These are phyloP conservation scores for Amphiprion percula DNA, from an alignment of 2,113 vertebrate species.

Conservation along the genomic window DNA sequence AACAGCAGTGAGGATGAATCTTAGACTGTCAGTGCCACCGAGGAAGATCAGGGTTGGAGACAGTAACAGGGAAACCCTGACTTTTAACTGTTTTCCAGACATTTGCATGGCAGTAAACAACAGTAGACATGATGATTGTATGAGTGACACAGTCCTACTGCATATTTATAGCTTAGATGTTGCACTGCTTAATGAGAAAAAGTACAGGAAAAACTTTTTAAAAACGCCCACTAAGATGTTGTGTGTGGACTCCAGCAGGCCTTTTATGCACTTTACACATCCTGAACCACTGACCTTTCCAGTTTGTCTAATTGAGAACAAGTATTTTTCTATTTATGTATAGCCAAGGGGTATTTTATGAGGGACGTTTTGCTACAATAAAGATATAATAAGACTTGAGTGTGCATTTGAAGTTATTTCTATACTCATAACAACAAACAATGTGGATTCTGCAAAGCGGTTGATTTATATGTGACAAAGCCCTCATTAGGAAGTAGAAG, in stretches of 20 bases:
- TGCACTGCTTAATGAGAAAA: conserved; percentile 47
- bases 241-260: conserved; percentile 31
- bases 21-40: conserved; percentile 82
- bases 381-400: conserved; percentile 50
- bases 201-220: background rate
- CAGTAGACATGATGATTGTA: conserved; percentile 8
- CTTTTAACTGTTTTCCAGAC: background rate
- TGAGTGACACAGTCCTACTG: background rate
- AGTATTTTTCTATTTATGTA: conserved; percentile 83
- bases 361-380: conserved; percentile 73
- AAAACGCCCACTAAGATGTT: background rate
- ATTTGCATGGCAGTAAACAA: conserved; percentile 7
- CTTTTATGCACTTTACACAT: conserved; percentile 84
- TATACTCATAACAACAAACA: conserved; percentile 15
- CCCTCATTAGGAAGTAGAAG: background rate
- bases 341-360: conserved; percentile 63
- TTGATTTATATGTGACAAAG: background rate
- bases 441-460: background rate
- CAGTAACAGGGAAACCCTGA: conserved; percentile 45
- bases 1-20: conserved; percentile 85
- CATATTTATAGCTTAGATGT: conserved; percentile 44
- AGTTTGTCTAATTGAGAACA: conserved; percentile 57
- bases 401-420: conserved; percentile 25
- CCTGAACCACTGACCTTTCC: conserved; percentile 50
- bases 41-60: conserved; percentile 75